phyloP scores from a whole-genome alignment of 2,888 invertebrate species.

The Ectobius pallidus region DNA sequence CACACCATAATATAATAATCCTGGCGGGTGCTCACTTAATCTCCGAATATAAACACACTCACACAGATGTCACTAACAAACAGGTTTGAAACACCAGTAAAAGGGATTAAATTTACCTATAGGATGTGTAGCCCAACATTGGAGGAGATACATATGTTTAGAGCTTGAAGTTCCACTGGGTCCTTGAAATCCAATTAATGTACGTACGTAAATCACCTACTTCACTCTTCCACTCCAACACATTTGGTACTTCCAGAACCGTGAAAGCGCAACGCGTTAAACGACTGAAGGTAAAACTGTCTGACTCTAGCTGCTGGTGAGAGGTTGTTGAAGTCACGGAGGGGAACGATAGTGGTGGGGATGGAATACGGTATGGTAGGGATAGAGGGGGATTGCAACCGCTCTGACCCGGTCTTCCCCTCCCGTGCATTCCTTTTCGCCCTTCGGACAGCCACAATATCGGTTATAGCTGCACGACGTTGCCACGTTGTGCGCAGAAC shows the following conservation, averaged over 20 bases:
- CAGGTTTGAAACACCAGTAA: not conserved
- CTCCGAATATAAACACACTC: not conserved
- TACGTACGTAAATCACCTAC: not conserved
- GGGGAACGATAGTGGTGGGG: slow-evolving; percentile 26
- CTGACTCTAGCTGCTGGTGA: slow-evolving; percentile 35
- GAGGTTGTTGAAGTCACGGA: slow-evolving; percentile 41
- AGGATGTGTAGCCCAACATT: slow-evolving; percentile 73
- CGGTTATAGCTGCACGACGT: slow-evolving; percentile 57
- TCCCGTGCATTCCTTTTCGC: slow-evolving; percentile 42
- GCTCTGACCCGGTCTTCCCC: slow-evolving; percentile 43
- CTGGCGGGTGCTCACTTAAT: not conserved
- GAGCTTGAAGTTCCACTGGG: not conserved
- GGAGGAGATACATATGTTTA: slow-evolving; percentile 62
- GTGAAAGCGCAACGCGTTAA: slow-evolving; percentile 25
- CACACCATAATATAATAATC: no score
- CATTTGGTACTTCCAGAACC: slow-evolving; percentile 15
- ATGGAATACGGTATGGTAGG: not conserved
- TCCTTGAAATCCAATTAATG: slow-evolving; percentile 14
- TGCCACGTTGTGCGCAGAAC: slow-evolving; percentile 47
- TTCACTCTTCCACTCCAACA: slow-evolving; percentile 30
- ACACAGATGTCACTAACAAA: not conserved
- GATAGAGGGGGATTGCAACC: slow-evolving; percentile 39
- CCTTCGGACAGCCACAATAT: slow-evolving; percentile 56
- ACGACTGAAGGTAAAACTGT: slow-evolving; percentile 42
- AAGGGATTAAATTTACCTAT: slow-evolving; percentile 57